These are phyloP conservation scores for Podarcis cretensis DNA, from an alignment of 2,113 vertebrate species.

Conservation along the genomic window DNA sequence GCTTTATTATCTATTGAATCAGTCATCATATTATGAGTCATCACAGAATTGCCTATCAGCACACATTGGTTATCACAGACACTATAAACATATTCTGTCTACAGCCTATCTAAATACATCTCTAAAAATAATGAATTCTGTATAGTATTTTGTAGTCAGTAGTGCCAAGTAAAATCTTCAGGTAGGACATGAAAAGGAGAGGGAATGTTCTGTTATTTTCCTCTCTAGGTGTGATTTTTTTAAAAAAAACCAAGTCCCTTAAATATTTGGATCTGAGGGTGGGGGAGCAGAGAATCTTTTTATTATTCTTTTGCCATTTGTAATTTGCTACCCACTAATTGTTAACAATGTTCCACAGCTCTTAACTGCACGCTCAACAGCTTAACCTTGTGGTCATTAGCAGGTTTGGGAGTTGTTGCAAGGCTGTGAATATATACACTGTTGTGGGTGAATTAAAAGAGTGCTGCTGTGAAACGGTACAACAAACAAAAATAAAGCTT, in stretches of 20 bases:
- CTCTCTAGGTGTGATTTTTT: conserved; percentile 1
- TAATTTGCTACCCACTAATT: conserved; percentile 16
- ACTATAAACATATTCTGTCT: conserved; percentile 10
- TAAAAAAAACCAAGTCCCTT: background rate
- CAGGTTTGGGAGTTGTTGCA: background rate
- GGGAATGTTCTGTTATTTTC: background rate
- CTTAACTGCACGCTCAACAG: background rate
- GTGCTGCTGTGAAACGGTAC: conserved; percentile 35
- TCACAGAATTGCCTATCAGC: too few relatives aligned
- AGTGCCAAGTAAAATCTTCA: conserved; percentile 25
- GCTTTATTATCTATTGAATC: background rate
- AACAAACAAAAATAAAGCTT: conserved; percentile 65
- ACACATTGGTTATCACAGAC: background rate
- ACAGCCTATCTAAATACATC: conserved; percentile 9
- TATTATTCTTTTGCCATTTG: background rate
- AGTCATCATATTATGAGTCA: background rate
- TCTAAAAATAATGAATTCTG: background rate
- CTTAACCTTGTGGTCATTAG: background rate
- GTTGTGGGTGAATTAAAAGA: background rate
- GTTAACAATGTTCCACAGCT: conserved; percentile 20
- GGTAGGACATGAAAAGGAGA: background rate
- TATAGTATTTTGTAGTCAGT: conserved; percentile 24
- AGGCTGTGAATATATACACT: background rate
- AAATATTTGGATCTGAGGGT: background rate
- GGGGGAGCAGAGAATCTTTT: background rate